These are phyloP conservation scores for Nyctibius grandis DNA, from an alignment of 2,797 vertebrate species.

Conservation along the genomic window DNA sequence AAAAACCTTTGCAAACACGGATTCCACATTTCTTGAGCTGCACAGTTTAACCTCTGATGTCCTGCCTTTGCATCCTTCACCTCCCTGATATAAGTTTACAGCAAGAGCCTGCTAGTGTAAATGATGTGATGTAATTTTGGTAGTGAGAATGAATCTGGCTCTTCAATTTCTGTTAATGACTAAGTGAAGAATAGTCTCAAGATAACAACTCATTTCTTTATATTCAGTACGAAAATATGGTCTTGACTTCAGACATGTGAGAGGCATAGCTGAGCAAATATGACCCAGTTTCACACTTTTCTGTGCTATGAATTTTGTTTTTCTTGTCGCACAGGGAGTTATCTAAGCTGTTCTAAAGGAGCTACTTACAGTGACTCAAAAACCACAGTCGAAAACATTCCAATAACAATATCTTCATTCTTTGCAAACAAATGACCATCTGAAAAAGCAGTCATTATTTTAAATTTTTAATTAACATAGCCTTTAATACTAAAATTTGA, in stretches of 20 bases:
- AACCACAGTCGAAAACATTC: background rate
- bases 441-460: background rate
- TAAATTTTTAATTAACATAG: background rate
- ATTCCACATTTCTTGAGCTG: background rate
- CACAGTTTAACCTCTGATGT: background rate
- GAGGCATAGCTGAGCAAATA: conserved; percentile 12
- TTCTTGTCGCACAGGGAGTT: background rate
- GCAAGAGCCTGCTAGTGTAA: background rate
- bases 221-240: background rate
- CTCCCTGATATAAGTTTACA: background rate
- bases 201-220: background rate
- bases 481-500: background rate
- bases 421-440: background rate
- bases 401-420: background rate
- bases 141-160: background rate
- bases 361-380: background rate
- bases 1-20: background rate
- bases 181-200: background rate
- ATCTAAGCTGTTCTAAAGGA: background rate
- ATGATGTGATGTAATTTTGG: background rate
- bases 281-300: conserved; percentile 23
- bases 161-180: background rate
- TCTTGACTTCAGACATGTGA: background rate
- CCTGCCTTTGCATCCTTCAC: background rate
- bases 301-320: conserved; percentile 11